Percentiles rank a stretch among this genome's conserved stretches.
phyloP scores from a whole-genome alignment of 2,888 invertebrate species.

The Amphipoea oculea region DNA sequence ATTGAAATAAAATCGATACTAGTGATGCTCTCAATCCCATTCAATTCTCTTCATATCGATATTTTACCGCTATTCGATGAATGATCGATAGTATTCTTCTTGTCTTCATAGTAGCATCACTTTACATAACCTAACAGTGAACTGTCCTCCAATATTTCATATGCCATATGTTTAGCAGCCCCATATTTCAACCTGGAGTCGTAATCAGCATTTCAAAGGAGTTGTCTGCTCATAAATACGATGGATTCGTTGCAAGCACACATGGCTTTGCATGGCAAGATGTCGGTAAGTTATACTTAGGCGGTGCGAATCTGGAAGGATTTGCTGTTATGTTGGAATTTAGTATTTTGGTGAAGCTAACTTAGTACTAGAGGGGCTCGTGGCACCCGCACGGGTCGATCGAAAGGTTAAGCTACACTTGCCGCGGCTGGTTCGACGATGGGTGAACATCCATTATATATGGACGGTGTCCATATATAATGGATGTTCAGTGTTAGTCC shows the following conservation, averaged over 20 bases:
- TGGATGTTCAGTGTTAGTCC: too few relatives aligned
- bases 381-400: background rate
- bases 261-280: constrained; percentile 72
- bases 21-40: constrained; percentile 17
- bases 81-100: constrained; percentile 45
- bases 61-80: constrained; percentile 30
- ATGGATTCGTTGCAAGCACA: constrained; percentile 77
- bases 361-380: background rate
- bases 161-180: constrained; percentile 60
- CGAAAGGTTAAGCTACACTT: too few relatives aligned
- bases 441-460: too few relatives aligned
- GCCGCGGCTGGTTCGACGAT: background rate
- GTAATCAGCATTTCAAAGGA: constrained; percentile 76
- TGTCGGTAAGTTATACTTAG: constrained; percentile 76
- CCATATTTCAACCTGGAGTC: constrained; percentile 68
- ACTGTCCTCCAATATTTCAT: constrained; percentile 62
- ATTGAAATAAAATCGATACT: background rate
- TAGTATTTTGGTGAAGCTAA: background rate
- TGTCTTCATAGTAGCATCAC: constrained; percentile 39
- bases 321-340: constrained; percentile 15
- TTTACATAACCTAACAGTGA: constrained; percentile 57
- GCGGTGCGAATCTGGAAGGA: constrained; percentile 65
- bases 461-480: too few relatives aligned
- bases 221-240: constrained; percentile 81
- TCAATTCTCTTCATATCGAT: constrained; percentile 22